A percentile compares a stretch with the other conserved stretches of the same genome.
Conservation (phyloP, 2,113 vertebrate genomes). For the Chaetops frenatus region DNA sequence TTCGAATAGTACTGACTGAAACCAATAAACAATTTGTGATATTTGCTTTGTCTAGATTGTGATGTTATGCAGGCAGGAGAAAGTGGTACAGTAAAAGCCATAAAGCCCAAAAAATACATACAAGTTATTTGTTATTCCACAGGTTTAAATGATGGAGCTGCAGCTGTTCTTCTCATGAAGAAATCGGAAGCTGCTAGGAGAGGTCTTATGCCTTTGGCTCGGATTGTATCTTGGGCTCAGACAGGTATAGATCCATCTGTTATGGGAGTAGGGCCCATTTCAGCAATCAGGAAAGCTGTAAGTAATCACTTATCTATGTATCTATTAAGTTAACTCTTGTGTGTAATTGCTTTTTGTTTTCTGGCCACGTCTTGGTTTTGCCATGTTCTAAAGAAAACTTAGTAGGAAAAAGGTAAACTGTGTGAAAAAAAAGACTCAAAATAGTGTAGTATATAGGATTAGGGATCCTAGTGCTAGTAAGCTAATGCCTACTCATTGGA, state of each 20-base stretch:
- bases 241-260: slow-evolving; percentile 88
- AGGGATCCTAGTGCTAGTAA: background rate
- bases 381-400: background rate
- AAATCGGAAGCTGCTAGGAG: slow-evolving; percentile 82
- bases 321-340: background rate
- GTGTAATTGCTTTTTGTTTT: background rate
- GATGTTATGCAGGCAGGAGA: background rate
- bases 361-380: background rate
- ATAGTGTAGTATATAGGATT: background rate
- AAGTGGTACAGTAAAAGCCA: background rate
- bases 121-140: background rate
- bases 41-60: background rate
- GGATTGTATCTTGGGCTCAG: slow-evolving; percentile 86
- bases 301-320: slow-evolving; percentile 42
- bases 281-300: slow-evolving; percentile 91
- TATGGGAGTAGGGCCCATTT: slow-evolving; percentile 91
- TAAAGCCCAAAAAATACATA: background rate
- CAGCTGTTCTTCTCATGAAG: slow-evolving; percentile 90
- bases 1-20: background rate
- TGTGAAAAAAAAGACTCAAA: background rate
- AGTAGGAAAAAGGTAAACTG: background rate
- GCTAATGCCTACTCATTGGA: background rate
- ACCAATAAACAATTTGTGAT: background rate
- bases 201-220: slow-evolving; percentile 81
- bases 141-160: slow-evolving; percentile 95